Evolutionary conservation across 1,140 invertebrate genomes (phyloP), one percentile per base, ranked within the genome.

Genomic region (Gryon sp.): DNA sequence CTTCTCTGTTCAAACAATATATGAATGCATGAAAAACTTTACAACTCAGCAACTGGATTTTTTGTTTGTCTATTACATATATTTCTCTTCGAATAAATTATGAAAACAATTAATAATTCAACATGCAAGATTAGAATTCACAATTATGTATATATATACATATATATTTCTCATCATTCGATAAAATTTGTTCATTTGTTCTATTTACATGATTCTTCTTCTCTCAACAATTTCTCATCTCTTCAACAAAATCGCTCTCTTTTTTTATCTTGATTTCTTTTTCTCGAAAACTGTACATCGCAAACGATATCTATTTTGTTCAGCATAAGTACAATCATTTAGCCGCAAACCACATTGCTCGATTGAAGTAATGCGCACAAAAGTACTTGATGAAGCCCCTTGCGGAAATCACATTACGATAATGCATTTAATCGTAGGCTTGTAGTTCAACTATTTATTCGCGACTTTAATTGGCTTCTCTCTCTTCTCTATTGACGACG

Each of bases 401-500:
- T 32, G 38, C 59, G 50, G n/a, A n/a, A 78, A 73, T 66, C 68
- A 43, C 68, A 72, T 68, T 63, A 66, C 66, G 36, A 63, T 72
- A 73, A 73, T 63, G 75, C 36, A 55, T 68, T 53, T 14, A 73
- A 68, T 30, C 18, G 24, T 20, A 57, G 45, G 18, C 55, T 63
- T n/a, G 22, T 28, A 59, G 53, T 62, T n/a, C 55, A 57, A 52
- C 46, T 72, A 78, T 78, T 72, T 68, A 78, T 72, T 78, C 62
- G 68, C 66, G 68, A 62, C 68, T 78, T 78, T 73, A 76, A 76
- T 70, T 76, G 57, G 50, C 63, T 76, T 59, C 60, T 46, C 48
- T n/a, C n/a, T 52, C 63, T 69, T 40, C 55, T 73, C 55, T 68
- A 78, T 73, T 73, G 76, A 69, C 57, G 68, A 78, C 69, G 59